phyloP scores from a whole-genome alignment of 2,797 vertebrate species.

The Platalea minor region DNA sequence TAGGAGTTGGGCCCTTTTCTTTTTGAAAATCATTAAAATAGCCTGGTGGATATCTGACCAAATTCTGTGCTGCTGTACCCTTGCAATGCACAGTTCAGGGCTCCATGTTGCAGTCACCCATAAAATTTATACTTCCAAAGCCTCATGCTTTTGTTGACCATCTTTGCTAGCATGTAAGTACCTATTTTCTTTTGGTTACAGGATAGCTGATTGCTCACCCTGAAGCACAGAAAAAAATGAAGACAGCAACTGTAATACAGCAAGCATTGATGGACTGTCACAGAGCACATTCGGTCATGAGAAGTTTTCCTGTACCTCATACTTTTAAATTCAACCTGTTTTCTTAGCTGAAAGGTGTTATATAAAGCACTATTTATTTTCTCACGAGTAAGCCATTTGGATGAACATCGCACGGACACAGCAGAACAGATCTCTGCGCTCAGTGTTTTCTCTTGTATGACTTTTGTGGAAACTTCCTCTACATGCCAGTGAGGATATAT shows the following conservation, averaged over 20 bases:
- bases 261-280: background rate
- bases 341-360: constrained; percentile 10
- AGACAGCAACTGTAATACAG: background rate
- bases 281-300: background rate
- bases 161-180: background rate
- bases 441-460: constrained; percentile 26
- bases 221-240: constrained; percentile 9
- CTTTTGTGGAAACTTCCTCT: constrained; percentile 53
- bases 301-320: constrained; percentile 16
- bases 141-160: background rate
- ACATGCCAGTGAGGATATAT: constrained; percentile 22
- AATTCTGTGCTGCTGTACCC: background rate
- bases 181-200: constrained; percentile 48
- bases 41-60: background rate
- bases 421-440: background rate
- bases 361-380: constrained; percentile 71
- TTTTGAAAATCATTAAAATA: background rate
- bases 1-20: background rate
- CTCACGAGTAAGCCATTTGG: background rate
- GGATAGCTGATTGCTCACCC: constrained; percentile 72
- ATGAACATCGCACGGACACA: background rate
- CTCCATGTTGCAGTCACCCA: background rate
- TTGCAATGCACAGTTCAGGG: background rate
- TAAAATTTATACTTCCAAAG: background rate
- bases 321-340: background rate